Evolutionary conservation across 2,888 invertebrate genomes (phyloP), one percentile per base, ranked within the genome.

Genomic region (Eupeodes luniger): DNA sequence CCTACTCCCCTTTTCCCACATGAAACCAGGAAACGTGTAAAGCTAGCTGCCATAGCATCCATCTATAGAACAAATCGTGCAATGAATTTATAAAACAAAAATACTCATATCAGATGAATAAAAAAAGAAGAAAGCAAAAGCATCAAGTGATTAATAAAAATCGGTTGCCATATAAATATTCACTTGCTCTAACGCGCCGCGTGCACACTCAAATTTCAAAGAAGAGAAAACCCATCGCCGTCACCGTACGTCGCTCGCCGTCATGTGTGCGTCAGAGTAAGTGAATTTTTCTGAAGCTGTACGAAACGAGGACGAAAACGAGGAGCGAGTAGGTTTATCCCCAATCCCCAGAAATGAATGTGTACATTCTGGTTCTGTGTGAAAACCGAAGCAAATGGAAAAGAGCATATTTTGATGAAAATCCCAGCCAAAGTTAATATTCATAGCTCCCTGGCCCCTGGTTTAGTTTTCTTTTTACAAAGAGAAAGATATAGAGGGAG

Each of bases 131-230:
- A 67, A 36, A 40, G 40, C 4, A 40, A 40, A 53, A 59, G 49
- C 79, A 79, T 83, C 79, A 74, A 80, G 84, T 84, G 84, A 80
- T 80, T 75, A 80, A 84, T 84, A 51, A 67, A 80, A 84, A 80
- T 84, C 75, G 53, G 75, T 69, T 84, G 51, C 49, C 84, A 80
- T 59, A 19, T 72, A 64, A 14, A 83, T 69, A 80, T 84, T 69
- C 61, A 77, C 40, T 70, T 49, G 67, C 27, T 67, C 14, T 7
- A 27, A 11, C 27, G 66, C 19, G 19, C 19, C n/a, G 40, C 55
- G 55, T 44, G 12, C 36, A 5, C 5, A 64, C 51, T 67, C 16
- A 40, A 55, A 66, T 14, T 14, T 49, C 66, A 49, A 66, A 49
- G 27, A n/a, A 36, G 36, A 27, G 27, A 27, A 27, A 27, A 27